A percentile compares a stretch with the other conserved stretches of the same genome.
Evolutionary conservation across 2,113 vertebrate genomes (phyloP).

Genomic region (Tapirus terrestris): DNA sequence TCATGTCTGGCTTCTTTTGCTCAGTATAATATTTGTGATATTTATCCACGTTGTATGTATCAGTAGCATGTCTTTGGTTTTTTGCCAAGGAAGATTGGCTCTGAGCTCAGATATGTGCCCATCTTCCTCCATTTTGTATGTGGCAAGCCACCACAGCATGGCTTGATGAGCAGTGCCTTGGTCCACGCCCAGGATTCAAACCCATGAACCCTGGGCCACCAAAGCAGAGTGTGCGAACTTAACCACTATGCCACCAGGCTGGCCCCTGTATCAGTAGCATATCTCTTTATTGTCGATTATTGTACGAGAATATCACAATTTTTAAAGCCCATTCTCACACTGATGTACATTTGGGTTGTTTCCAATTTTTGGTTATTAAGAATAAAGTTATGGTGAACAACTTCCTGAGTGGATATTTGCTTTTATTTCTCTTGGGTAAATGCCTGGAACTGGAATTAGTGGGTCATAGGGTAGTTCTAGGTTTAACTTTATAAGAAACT

Average conservation of each 20-base stretch:
- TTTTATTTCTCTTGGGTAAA: slow-evolving; percentile 35
- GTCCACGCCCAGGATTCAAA: no score
- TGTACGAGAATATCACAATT: background rate
- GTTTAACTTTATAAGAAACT: background rate
- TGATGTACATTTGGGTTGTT: background rate
- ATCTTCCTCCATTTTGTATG: no score
- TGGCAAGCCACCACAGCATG: no score
- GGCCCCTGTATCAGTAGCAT: background rate
- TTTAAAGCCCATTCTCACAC: background rate
- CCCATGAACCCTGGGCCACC: no score
- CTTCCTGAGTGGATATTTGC: background rate
- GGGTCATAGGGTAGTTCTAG: background rate
- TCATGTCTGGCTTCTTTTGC: background rate
- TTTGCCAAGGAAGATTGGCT: no score
- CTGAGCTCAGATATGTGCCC: no score
- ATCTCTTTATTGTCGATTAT: background rate
- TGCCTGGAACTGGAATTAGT: background rate
- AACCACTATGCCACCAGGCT: no score
- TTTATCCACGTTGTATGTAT: background rate
- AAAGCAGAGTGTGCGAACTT: no score
- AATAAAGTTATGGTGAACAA: background rate
- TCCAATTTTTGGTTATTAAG: background rate
- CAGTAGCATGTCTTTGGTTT: no score
- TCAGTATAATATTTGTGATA: background rate
- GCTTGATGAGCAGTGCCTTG: no score